phyloP scores from a whole-genome alignment of 2,888 invertebrate genomes.

The Calliphora vomitoria region DNA sequence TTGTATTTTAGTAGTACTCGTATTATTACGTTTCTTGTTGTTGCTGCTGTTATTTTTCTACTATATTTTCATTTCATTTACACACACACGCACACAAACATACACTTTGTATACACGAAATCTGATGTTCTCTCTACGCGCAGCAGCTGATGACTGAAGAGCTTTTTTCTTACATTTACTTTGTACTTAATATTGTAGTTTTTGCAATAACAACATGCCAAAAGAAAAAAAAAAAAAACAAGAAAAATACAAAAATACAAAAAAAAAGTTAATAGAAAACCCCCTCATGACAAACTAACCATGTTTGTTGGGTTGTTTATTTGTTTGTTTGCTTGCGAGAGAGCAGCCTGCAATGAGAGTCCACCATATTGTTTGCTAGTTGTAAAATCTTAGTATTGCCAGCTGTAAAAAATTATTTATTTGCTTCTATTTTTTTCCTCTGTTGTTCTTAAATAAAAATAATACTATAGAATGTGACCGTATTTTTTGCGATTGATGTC shows the following conservation, averaged over 20 bases:
- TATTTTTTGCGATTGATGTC: constrained; percentile 54
- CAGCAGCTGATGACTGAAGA: constrained; percentile 82
- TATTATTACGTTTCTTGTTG: constrained; percentile 37
- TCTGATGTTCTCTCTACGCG: constrained; percentile 82
- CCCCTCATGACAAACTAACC: neutral
- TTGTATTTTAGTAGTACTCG: constrained; percentile 6
- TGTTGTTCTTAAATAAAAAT: neutral
- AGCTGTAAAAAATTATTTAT: neutral
- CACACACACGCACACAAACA: neutral
- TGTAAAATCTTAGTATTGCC: too few relatives aligned
- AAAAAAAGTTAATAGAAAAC: constrained; percentile 23
- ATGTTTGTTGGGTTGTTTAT: neutral
- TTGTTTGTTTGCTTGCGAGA: neutral
- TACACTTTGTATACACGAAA: constrained; percentile 34
- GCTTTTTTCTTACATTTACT: constrained; percentile 80
- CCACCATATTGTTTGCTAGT: constrained; percentile 44
- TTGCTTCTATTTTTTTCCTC: neutral
- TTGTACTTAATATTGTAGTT: constrained; percentile 44
- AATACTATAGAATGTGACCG: constrained; percentile 45
- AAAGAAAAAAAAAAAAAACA: neutral
- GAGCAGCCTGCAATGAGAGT: neutral
- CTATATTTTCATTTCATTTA: constrained; percentile 37
- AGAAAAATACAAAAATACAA: neutral
- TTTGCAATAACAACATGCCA: neutral
- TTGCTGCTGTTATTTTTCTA: constrained; percentile 54